Evolutionary conservation across 1,140 invertebrate species (phyloP).

Genomic region (Papilio glaucus): DNA sequence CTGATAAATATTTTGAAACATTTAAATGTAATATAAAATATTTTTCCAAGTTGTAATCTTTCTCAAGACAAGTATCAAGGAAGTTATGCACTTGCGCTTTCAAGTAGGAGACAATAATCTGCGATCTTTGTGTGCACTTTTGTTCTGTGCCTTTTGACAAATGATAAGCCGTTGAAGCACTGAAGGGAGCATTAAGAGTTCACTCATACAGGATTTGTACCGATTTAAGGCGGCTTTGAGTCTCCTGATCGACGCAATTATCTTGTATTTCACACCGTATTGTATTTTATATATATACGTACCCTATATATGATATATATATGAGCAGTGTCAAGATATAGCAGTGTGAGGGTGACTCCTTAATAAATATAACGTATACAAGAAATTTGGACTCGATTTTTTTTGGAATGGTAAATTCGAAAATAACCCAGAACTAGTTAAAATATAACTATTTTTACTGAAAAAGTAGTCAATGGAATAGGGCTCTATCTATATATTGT

Average conservation of each 20-base stretch:
- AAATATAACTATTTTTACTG: no score
- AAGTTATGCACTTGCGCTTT: not conserved
- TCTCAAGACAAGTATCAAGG: not conserved
- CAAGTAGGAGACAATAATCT: not conserved
- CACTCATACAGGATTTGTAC: constrained; percentile 50
- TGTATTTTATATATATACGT: not conserved
- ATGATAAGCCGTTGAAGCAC: constrained; percentile 45
- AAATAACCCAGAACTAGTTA: no score
- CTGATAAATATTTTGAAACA: no score
- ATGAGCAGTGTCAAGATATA: no score
- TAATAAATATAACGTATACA: no score
- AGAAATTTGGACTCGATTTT: no score
- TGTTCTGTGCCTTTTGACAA: constrained; percentile 30
- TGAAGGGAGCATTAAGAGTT: constrained; percentile 50
- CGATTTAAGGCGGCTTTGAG: constrained; percentile 10
- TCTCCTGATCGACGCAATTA: constrained; percentile 30
- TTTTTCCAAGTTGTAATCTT: not conserved
- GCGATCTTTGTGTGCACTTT: constrained; percentile 12
- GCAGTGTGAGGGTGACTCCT: no score
- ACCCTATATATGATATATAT: no score
- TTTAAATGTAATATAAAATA: not conserved
- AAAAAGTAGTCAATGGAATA: no score
- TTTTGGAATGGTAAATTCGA: no score
- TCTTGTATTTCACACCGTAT: not conserved
- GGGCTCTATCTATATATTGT: no score